Percentiles rank a stretch among this genome's conserved stretches.
phyloP scores from a whole-genome alignment of 1,140 invertebrate species.

The Neomicropteryx cornuta region DNA sequence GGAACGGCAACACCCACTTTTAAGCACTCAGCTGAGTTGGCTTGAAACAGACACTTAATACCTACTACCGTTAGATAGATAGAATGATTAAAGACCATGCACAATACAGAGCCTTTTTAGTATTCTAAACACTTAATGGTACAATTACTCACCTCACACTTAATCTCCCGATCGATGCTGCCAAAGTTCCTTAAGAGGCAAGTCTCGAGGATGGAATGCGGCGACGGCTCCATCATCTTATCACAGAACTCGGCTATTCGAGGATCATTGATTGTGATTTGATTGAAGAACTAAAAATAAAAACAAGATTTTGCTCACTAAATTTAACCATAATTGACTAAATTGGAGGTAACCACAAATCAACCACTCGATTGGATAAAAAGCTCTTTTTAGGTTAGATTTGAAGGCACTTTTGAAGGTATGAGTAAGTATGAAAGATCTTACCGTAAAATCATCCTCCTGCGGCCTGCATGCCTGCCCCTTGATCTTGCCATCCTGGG shows the following conservation, averaged over 20 bases:
- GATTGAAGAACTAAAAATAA: slow-evolving; percentile 74
- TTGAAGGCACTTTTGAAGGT: too few species aligned
- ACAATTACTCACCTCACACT: slow-evolving; percentile 64
- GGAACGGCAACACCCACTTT: too few species aligned
- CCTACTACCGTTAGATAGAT: too few species aligned
- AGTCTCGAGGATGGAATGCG: slow-evolving; percentile 85
- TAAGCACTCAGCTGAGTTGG: too few species aligned
- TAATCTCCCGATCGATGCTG: slow-evolving; percentile 76
- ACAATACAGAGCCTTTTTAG: too few species aligned
- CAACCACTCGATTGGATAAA: too few species aligned
- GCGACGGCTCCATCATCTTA: slow-evolving; percentile 89
- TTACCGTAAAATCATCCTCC: slow-evolving; percentile 53
- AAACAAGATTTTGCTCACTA: slow-evolving; percentile 1
- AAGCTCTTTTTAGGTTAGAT: too few species aligned
- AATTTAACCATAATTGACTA: neutral
- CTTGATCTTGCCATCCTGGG: slow-evolving; percentile 42
- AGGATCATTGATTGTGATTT: slow-evolving; percentile 87
- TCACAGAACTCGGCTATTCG: slow-evolving; percentile 87
- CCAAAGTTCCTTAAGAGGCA: slow-evolving; percentile 91
- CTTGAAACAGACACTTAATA: too few species aligned
- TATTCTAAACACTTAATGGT: too few species aligned
- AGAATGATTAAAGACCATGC: too few species aligned
- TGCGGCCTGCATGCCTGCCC: slow-evolving; percentile 32
- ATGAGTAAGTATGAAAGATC: too few species aligned
- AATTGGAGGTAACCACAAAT: neutral